Conservation (phyloP, 92 coral and sea anemone genomes). For the Meandrina meandrites region DNA sequence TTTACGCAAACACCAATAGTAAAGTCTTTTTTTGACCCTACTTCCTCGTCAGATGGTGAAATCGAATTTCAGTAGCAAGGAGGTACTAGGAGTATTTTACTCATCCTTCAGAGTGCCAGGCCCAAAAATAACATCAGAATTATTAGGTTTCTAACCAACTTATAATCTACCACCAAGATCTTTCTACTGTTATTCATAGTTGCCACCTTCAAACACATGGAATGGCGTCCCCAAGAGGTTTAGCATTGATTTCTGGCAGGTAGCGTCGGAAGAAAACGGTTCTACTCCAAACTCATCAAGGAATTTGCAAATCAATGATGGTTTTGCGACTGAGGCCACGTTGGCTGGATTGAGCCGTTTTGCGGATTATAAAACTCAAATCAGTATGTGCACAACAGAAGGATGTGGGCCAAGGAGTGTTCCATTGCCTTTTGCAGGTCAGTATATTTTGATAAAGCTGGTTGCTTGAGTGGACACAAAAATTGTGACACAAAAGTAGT, state of each 20-base stretch:
- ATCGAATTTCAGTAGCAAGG: too few relatives aligned
- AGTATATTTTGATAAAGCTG: neutral
- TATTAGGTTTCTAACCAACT: neutral
- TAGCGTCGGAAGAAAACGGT: neutral
- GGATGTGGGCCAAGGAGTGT: constrained; percentile 44
- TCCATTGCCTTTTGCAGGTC: constrained; percentile 16
- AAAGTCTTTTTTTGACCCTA: too few relatives aligned
- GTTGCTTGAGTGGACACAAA: neutral
- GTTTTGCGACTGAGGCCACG: constrained; percentile 19
- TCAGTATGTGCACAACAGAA: constrained; percentile 27
- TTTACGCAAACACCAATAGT: neutral
- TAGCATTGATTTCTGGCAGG: constrained; percentile 12
- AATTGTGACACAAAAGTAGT: neutral
- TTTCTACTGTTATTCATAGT: neutral
- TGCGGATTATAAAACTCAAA: constrained; percentile 11
- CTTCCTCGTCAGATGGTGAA: neutral
- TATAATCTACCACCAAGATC: neutral
- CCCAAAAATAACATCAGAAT: too few relatives aligned
- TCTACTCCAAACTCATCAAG: constrained; percentile 10
- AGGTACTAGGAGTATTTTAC: too few relatives aligned
- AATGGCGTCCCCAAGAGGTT: constrained; percentile 36
- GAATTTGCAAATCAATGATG: neutral
- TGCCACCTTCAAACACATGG: constrained; percentile 30
- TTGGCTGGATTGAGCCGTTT: constrained; percentile 6
- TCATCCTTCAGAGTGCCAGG: too few relatives aligned